phyloP scores from a whole-genome alignment of 2,113 vertebrate species.

The Halichoeres trimaculatus region DNA sequence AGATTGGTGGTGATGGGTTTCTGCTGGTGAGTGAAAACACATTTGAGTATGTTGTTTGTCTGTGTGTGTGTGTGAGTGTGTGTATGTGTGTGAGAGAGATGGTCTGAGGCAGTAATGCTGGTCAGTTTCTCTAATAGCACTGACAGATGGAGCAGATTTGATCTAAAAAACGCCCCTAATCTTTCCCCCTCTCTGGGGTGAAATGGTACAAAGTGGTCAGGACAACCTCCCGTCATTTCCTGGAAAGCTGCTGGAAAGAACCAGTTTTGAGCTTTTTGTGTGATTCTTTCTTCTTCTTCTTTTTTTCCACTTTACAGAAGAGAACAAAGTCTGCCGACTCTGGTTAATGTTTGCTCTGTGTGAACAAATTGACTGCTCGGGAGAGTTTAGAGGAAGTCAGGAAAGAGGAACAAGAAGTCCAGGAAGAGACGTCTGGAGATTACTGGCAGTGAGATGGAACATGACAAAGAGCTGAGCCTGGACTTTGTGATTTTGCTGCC shows the following conservation, averaged over 20 bases:
- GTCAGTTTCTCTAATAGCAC: constrained; percentile 81
- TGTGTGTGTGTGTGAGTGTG: constrained; percentile 21
- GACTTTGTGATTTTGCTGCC: constrained; percentile 2
- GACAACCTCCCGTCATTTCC: constrained; percentile 43
- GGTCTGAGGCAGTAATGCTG: constrained; percentile 44
- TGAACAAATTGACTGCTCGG: constrained; percentile 22
- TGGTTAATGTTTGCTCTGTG: constrained; percentile 19
- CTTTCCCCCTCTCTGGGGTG: constrained; percentile 40
- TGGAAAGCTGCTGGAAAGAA: constrained; percentile 21
- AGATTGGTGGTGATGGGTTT: constrained; percentile 51
- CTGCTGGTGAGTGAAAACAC: constrained; percentile 43
- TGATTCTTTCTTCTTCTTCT: neutral
- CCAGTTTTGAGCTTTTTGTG: constrained; percentile 6
- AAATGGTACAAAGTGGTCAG: constrained; percentile 53
- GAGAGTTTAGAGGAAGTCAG: constrained; percentile 15
- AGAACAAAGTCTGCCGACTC: constrained; percentile 13
- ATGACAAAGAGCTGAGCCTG: neutral
- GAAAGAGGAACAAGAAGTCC: constrained; percentile 10
- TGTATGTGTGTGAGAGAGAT: constrained; percentile 25
- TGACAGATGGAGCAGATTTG: constrained; percentile 85
- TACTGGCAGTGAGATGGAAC: constrained; percentile 11
- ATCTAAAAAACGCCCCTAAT: constrained; percentile 79
- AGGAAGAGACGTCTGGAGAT: neutral
- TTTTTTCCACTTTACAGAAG: constrained; percentile 14
- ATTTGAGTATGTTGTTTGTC: constrained; percentile 8